Evolutionary conservation across 2,888 invertebrate species (phyloP).

Genomic region (Oxycera nigricornis): DNA sequence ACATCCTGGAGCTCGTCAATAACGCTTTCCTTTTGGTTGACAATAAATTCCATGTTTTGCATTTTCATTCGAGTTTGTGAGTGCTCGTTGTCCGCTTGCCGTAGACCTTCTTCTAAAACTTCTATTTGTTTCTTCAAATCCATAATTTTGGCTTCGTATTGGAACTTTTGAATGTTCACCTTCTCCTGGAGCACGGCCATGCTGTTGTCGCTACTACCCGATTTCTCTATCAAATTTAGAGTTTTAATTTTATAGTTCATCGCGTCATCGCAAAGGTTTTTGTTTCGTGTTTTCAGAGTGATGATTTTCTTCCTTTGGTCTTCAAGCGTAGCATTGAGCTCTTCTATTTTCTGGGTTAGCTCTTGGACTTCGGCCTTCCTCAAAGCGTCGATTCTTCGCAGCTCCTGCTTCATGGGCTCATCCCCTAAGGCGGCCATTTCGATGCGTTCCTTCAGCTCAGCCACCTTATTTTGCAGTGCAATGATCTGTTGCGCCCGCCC

Average conservation of each 20-base stretch:
- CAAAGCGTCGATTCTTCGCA: slow-evolving; percentile 66
- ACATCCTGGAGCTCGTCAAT: slow-evolving; percentile 51
- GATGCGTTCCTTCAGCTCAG: slow-evolving; percentile 71
- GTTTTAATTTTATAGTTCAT: slow-evolving; percentile 67
- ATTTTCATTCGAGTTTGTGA: slow-evolving; percentile 54
- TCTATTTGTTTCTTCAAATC: slow-evolving; percentile 53
- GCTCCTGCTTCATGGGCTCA: slow-evolving; percentile 51
- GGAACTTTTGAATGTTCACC: slow-evolving; percentile 53
- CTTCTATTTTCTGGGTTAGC: slow-evolving; percentile 67
- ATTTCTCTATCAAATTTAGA: slow-evolving; percentile 68
- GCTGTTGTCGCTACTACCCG: slow-evolving; percentile 69
- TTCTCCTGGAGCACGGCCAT: slow-evolving; percentile 67
- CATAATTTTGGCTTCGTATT: slow-evolving; percentile 55
- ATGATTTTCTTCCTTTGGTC: slow-evolving; percentile 70
- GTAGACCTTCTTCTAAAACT: slow-evolving; percentile 50
- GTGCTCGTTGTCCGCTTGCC: slow-evolving; percentile 51
- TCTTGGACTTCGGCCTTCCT: slow-evolving; percentile 66
- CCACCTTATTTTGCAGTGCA: slow-evolving; percentile 71
- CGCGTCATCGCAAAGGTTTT: slow-evolving; percentile 72
- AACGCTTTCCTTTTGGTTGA: slow-evolving; percentile 51
- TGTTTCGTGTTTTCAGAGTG: slow-evolving; percentile 72
- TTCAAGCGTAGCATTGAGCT: slow-evolving; percentile 66
- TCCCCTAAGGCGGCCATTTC: slow-evolving; percentile 34
- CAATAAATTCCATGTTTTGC: slow-evolving; percentile 51
- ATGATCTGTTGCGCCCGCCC: slow-evolving; percentile 80